Evolutionary conservation across 2,797 vertebrate species (phyloP).

Genomic region (Kryptolebias ocellatus): DNA sequence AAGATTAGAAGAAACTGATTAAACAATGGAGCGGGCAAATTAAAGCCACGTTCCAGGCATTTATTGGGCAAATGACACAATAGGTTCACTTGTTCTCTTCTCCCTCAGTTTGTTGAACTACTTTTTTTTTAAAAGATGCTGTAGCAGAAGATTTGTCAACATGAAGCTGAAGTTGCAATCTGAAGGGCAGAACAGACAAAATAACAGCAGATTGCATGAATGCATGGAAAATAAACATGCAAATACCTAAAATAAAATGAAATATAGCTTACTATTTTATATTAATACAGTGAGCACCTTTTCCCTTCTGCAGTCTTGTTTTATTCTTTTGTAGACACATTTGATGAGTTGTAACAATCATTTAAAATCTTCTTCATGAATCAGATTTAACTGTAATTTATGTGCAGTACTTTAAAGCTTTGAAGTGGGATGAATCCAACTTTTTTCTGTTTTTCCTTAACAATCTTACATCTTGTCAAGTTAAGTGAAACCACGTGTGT

Average conservation of each 20-base stretch:
- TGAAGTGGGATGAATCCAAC: not conserved
- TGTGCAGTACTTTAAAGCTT: not conserved
- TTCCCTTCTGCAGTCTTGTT: no score
- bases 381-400: not conserved
- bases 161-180: no score
- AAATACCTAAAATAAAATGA: no score
- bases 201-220: no score
- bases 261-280: no score
- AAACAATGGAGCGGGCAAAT: not conserved
- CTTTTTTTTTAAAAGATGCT: no score
- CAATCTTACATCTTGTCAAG: slow-evolving; percentile 56
- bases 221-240: no score
- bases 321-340: not conserved
- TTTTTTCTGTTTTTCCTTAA: slow-evolving; percentile 17
- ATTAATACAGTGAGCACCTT: not conserved
- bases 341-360: not conserved
- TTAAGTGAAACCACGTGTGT: slow-evolving; percentile 76
- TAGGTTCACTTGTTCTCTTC: no score
- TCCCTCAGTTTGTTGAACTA: no score
- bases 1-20: not conserved
- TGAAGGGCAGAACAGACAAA: no score
- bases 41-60: not conserved
- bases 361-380: not conserved
- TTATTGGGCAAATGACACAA: not conserved
- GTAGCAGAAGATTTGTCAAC: no score